Conservation (phyloP, 1,140 invertebrate genomes). For the Helicoverpa armigera region DNA sequence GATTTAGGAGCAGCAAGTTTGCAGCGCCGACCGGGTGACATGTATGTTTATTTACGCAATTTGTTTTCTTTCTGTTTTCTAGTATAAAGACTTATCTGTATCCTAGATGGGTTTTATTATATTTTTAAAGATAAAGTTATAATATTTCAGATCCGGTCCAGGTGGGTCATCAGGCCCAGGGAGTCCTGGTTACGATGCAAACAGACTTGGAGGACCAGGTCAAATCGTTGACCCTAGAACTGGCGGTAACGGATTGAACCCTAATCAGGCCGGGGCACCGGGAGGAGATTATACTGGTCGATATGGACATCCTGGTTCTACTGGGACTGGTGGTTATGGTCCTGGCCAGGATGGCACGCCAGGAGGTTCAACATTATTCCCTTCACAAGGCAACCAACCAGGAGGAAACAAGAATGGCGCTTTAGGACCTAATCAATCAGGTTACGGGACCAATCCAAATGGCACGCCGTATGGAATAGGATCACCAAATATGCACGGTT, state of each 20-base stretch:
- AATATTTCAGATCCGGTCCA: conserved; percentile 24
- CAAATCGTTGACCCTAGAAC: neutral
- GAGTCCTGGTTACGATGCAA: neutral
- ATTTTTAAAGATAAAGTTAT: too few species aligned
- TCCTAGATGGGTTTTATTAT: too few species aligned
- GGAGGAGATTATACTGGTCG: conserved; percentile 5
- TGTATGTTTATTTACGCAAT: conserved; percentile 29
- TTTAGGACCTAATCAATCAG: conserved; percentile 12
- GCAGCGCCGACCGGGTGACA: conserved; percentile 57
- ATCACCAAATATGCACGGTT: neutral
- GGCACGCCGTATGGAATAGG: neutral
- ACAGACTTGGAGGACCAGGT: conserved; percentile 2
- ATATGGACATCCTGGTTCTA: conserved; percentile 11
- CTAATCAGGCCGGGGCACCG: conserved; percentile 21
- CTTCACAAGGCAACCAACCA: conserved; percentile 26
- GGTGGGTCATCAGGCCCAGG: conserved; percentile 23
- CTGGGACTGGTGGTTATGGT: neutral
- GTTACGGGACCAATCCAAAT: conserved; percentile 14
- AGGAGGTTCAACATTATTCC: neutral
- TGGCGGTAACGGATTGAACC: conserved; percentile 12
- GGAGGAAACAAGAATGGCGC: conserved; percentile 22
- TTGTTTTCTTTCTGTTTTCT: too few species aligned
- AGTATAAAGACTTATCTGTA: too few species aligned
- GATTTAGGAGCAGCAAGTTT: conserved; percentile 63
- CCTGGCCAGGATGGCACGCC: neutral